Conservation (phyloP, 2,113 vertebrate species). For the Rhinichthys klamathensis region DNA sequence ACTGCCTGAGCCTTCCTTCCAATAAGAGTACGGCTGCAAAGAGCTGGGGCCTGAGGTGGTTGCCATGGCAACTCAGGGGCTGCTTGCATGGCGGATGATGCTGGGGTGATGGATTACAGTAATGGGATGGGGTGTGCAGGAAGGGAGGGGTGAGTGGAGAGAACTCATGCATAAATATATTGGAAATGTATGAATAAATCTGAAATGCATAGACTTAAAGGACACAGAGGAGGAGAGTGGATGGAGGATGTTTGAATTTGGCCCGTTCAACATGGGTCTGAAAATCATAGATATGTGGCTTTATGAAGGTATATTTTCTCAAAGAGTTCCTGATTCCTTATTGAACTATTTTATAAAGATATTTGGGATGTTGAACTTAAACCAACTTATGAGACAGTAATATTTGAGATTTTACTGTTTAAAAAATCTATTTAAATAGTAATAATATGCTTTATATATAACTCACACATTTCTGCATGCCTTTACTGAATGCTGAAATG, state of each 20-base stretch:
- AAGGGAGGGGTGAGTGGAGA: slow-evolving; percentile 38
- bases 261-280: slow-evolving; percentile 19
- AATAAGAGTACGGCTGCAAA: slow-evolving; percentile 76
- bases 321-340: not conserved
- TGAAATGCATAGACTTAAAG: slow-evolving; percentile 58
- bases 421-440: not conserved
- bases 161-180: slow-evolving; percentile 67
- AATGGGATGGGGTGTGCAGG: slow-evolving; percentile 73
- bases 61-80: slow-evolving; percentile 82
- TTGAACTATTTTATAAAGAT: not conserved
- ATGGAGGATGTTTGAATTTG: not conserved
- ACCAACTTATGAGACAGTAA: not conserved
- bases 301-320: slow-evolving; percentile 12
- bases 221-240: slow-evolving; percentile 21
- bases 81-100: slow-evolving; percentile 83
- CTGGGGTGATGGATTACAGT: slow-evolving; percentile 82
- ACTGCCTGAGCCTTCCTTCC: slow-evolving; percentile 76
- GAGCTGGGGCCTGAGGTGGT: slow-evolving; percentile 82
- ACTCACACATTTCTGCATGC: not conserved
- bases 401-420: not conserved
- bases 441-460: not conserved
- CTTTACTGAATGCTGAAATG: not conserved
- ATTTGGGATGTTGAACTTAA: not conserved
- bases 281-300: slow-evolving; percentile 9
- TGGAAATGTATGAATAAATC: slow-evolving; percentile 65